Evolutionary conservation across 2,113 vertebrate species (phyloP).

Genomic region (Ophiodon elongatus): DNA sequence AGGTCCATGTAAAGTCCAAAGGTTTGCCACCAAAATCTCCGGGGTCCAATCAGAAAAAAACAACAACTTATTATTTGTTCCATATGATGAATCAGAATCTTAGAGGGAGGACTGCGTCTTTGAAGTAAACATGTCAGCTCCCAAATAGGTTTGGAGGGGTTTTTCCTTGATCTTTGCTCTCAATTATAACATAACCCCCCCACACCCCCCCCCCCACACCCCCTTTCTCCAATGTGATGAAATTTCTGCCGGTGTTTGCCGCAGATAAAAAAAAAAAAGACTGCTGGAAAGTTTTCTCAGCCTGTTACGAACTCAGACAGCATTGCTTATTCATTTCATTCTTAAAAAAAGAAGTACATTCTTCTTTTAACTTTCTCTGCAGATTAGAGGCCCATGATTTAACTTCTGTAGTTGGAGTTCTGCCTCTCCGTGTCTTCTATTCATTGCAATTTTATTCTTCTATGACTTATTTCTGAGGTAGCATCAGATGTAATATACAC

Average conservation of each 20-base stretch:
- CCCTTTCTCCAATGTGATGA: conserved; percentile 14
- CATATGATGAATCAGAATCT: neutral
- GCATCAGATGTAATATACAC: neutral
- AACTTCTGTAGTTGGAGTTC: neutral
- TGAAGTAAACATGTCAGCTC: conserved; percentile 36
- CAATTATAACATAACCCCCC: conserved; percentile 41
- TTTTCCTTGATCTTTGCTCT: conserved; percentile 57
- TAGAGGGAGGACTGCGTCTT: neutral
- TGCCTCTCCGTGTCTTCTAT: neutral
- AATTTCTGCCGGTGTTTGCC: conserved; percentile 33
- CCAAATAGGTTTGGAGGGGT: neutral
- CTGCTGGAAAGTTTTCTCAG: conserved; percentile 11
- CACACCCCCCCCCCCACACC: too few relatives aligned
- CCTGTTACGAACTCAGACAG: conserved; percentile 16
- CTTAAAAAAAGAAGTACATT: too few relatives aligned
- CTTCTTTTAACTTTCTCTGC: conserved; percentile 37
- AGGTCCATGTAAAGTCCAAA: neutral
- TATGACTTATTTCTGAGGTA: neutral
- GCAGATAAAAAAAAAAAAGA: conserved; percentile 52
- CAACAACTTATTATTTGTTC: neutral
- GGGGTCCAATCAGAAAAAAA: neutral
- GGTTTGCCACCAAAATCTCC: neutral
- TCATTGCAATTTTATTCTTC: neutral
- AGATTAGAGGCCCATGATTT: conserved; percentile 7
- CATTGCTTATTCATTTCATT: conserved; percentile 43